phyloP scores from a whole-genome alignment of 1,140 invertebrate species.

The Formica selysi region DNA sequence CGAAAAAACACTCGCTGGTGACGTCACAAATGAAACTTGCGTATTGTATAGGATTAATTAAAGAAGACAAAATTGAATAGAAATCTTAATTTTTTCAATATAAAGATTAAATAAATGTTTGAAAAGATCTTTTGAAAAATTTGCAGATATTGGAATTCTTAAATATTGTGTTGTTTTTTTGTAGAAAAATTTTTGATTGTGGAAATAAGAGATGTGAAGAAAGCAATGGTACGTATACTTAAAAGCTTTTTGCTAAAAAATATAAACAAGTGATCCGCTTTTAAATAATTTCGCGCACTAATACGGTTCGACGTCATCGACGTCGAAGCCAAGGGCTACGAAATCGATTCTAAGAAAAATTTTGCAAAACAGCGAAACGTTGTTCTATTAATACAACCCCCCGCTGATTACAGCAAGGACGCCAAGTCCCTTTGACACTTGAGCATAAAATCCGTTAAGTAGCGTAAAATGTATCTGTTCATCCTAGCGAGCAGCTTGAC shows the following conservation, averaged over 20 bases:
- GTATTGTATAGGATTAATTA: not conserved
- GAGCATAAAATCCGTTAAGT: slow-evolving; percentile 82
- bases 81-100: not conserved
- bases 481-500: slow-evolving; percentile 72
- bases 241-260: slow-evolving; percentile 9
- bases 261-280: not conserved
- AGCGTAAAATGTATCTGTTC: slow-evolving; percentile 82
- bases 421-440: slow-evolving; percentile 78
- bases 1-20: not conserved
- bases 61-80: not conserved
- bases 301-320: not conserved
- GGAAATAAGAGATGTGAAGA: not conserved
- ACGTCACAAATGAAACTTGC: not conserved
- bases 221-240: not conserved
- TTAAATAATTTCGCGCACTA: not conserved
- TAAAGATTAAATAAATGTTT: not conserved
- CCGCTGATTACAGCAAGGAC: slow-evolving; percentile 81
- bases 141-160: not conserved
- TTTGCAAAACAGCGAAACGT: slow-evolving; percentile 62
- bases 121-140: not conserved
- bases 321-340: slow-evolving; percentile 22
- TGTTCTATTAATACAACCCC: slow-evolving; percentile 80
- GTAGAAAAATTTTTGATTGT: not conserved
- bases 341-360: slow-evolving; percentile 65
- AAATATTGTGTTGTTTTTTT: not conserved